A percentile compares a stretch with the other conserved stretches of the same genome.
phyloP scores from a whole-genome alignment of 35 echinoderm and acorn worm species.

The Strongylocentrotus purpuratus region DNA sequence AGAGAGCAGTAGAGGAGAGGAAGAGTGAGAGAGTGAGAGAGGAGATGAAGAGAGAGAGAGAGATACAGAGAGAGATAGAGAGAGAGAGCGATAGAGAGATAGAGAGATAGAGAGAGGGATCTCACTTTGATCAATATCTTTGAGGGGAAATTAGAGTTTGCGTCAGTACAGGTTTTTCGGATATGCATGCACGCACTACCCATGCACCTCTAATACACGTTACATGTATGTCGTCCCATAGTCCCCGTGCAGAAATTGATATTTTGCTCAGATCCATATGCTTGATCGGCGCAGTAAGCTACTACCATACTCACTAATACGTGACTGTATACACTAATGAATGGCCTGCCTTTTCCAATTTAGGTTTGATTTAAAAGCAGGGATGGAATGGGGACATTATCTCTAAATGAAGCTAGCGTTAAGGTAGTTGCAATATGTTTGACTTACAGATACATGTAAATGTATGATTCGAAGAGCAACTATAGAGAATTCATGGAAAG shows the following conservation, averaged over 20 bases:
- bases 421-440: background rate
- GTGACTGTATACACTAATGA: background rate
- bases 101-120: background rate
- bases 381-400: background rate
- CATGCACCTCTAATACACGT: background rate
- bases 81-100: background rate
- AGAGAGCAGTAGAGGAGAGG: too few species aligned
- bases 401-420: background rate
- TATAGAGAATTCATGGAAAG: background rate
- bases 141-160: constrained; percentile 7
- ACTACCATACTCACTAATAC: background rate
- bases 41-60: background rate
- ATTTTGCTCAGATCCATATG: background rate
- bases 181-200: background rate
- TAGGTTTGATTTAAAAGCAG: background rate
- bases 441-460: background rate
- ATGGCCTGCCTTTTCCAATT: constrained; percentile 9
- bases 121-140: constrained; percentile 4
- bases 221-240: background rate
- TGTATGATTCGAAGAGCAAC: background rate
- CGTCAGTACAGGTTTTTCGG: background rate
- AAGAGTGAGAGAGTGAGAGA: too few species aligned
- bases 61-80: background rate
- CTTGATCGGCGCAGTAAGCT: background rate
- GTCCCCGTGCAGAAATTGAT: background rate